These are phyloP conservation scores for Cataglyphis livida DNA, from an alignment of 2,888 invertebrate species.

Conservation along the genomic window DNA sequence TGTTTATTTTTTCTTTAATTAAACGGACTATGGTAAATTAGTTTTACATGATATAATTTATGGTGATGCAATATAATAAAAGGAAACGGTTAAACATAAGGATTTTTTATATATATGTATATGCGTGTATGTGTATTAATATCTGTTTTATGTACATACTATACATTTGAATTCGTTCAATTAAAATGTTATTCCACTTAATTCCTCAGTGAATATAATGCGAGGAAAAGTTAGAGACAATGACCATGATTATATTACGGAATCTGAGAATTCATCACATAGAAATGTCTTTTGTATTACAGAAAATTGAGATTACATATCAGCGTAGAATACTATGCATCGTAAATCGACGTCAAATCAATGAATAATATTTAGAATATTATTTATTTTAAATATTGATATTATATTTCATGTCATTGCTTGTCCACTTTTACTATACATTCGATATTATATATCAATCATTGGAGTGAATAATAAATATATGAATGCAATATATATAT, in stretches of 20 bases:
- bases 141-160: slow-evolving; percentile 71
- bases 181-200: slow-evolving; percentile 69
- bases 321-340: background rate
- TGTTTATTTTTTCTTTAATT: slow-evolving; percentile 60
- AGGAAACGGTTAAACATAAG: slow-evolving; percentile 66
- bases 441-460: background rate
- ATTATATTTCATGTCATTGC: background rate
- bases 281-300: slow-evolving; percentile 36
- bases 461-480: background rate
- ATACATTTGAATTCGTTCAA: slow-evolving; percentile 69
- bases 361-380: slow-evolving; percentile 23
- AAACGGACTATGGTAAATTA: slow-evolving; percentile 56
- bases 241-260: slow-evolving; percentile 58
- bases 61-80: slow-evolving; percentile 68
- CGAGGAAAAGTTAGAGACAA: slow-evolving; percentile 60
- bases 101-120: slow-evolving; percentile 50
- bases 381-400: slow-evolving; percentile 6
- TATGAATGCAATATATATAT: background rate
- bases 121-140: slow-evolving; percentile 23
- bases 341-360: background rate
- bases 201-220: slow-evolving; percentile 59
- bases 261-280: slow-evolving; percentile 71
- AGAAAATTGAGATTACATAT: slow-evolving; percentile 17
- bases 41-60: slow-evolving; percentile 68
- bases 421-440: slow-evolving; percentile 12